phyloP scores from a whole-genome alignment of 2,797 vertebrate genomes.

The Micrastur ruficollis region DNA sequence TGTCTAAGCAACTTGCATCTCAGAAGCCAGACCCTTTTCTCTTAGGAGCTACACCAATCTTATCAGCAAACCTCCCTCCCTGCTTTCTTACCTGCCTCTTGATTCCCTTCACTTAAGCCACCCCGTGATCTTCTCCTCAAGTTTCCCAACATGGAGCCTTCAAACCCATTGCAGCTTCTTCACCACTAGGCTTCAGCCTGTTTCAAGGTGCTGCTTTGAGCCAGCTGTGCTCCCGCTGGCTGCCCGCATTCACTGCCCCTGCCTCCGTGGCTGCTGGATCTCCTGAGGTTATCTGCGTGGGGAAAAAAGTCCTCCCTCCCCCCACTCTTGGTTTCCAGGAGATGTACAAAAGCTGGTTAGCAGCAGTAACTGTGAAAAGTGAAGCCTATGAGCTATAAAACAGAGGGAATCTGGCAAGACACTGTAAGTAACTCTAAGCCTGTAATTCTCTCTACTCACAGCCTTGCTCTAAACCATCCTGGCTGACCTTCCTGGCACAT shows the following conservation, averaged over 20 bases:
- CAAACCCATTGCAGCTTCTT: background rate
- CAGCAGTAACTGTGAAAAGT: conserved; percentile 25
- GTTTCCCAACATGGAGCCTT: background rate
- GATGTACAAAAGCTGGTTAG: background rate
- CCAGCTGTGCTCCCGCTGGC: rapidly evolving
- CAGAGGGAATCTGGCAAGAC: conserved; percentile 40
- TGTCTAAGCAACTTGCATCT: background rate
- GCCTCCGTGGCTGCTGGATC: background rate
- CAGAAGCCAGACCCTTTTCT: background rate
- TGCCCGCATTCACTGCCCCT: background rate
- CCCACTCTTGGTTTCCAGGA: background rate
- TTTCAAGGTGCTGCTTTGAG: background rate
- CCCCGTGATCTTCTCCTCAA: background rate
- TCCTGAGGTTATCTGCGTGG: background rate
- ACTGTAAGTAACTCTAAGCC: background rate
- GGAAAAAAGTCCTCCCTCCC: background rate
- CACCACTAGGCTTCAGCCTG: background rate
- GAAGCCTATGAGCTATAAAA: conserved; percentile 39
- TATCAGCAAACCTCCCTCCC: background rate
- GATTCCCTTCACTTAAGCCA: background rate
- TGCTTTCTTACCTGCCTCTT: background rate
- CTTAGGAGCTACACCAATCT: background rate
- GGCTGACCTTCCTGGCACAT: conserved; percentile 28
- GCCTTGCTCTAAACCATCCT: conserved; percentile 9
- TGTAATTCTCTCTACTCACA: conserved; percentile 4